Conservation (phyloP, 2,888 invertebrate genomes). For the Cacoxenus indagator region DNA sequence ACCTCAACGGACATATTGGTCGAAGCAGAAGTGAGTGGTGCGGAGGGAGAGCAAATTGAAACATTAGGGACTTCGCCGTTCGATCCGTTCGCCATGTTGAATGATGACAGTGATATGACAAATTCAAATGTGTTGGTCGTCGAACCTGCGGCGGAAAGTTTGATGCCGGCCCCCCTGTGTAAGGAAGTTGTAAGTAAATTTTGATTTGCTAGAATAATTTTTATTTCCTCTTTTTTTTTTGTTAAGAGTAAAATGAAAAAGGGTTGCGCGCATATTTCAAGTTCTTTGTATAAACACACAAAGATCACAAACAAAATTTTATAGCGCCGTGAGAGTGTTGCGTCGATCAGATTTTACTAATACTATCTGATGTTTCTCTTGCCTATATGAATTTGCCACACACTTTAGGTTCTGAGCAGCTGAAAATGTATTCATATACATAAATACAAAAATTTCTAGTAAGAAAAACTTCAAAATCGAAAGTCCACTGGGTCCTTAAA, state of each 20-base stretch:
- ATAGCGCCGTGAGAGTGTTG: no score
- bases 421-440: no score
- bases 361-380: no score
- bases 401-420: no score
- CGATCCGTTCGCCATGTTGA: constrained; percentile 50
- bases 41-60: constrained; percentile 19
- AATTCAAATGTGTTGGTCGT: neutral
- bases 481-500: no score
- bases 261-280: neutral
- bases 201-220: neutral
- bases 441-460: no score
- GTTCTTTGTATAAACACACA: no score
- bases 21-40: constrained; percentile 35
- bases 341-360: no score
- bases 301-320: no score
- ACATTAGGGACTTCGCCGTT: neutral
- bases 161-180: neutral
- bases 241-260: neutral
- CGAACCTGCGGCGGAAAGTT: neutral
- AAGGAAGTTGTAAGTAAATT: constrained; percentile 26
- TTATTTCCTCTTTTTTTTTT: neutral
- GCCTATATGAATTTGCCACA: no score
- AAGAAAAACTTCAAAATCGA: no score
- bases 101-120: neutral
- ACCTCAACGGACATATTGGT: constrained; percentile 46